Conservation (phyloP, 2,797 vertebrate species). For the Toxotes lorentzi region DNA sequence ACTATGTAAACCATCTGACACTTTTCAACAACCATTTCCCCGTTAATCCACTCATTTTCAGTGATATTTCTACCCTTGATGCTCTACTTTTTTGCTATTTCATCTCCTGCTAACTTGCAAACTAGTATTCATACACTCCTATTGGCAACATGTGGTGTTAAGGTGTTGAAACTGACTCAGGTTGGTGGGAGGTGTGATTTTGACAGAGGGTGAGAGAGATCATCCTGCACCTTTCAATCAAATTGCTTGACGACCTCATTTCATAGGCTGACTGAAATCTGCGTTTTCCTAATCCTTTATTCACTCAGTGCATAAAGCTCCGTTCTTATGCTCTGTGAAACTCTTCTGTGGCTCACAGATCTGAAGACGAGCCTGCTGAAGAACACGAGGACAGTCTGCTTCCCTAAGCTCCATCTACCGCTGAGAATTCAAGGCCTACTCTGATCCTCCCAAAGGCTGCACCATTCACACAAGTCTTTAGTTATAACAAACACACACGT, state of each 20-base stretch:
- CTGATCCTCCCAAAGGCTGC: slow-evolving; percentile 66
- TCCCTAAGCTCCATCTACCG: slow-evolving; percentile 56
- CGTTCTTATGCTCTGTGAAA: slow-evolving; percentile 12
- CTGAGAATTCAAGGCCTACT: slow-evolving; percentile 57
- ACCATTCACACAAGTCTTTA: slow-evolving; percentile 42
- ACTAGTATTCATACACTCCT: background rate
- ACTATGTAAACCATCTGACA: background rate
- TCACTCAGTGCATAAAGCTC: slow-evolving; percentile 28
- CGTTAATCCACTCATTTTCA: background rate
- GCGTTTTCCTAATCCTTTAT: slow-evolving; percentile 17
- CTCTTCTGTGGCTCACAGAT: slow-evolving; percentile 38
- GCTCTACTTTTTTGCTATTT: background rate
- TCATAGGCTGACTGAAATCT: slow-evolving; percentile 13
- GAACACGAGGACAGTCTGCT: slow-evolving; percentile 46
- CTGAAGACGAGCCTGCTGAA: slow-evolving; percentile 43
- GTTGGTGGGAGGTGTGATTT: slow-evolving; percentile 45
- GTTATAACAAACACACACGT: slow-evolving; percentile 23
- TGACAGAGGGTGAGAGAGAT: slow-evolving; percentile 34
- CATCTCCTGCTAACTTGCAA: background rate
- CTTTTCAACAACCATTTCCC: background rate
- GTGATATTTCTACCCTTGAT: background rate
- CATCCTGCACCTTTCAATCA: slow-evolving; percentile 32
- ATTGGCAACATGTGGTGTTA: background rate
- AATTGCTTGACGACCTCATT: slow-evolving; percentile 23
- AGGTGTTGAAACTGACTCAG: slow-evolving; percentile 32